A percentile compares a stretch with the other conserved stretches of the same genome.
Evolutionary conservation across 2,797 vertebrate genomes (phyloP).

Genomic region (Gymnodraco acuticeps): DNA sequence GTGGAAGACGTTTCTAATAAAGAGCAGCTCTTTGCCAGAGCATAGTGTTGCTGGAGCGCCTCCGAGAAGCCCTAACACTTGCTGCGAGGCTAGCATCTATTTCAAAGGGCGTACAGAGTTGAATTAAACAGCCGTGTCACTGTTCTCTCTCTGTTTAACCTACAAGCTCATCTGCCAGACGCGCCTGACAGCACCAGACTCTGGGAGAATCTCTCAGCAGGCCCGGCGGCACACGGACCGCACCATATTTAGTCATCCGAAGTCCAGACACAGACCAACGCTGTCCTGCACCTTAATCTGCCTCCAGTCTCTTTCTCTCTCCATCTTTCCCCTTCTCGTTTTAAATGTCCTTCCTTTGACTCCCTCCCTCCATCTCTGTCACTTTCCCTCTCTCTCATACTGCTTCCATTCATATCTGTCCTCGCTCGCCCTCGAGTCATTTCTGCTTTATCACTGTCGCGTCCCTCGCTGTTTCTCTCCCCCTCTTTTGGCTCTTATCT

Average conservation of each 20-base stretch:
- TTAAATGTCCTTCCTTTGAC: conserved; percentile 59
- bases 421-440: conserved; percentile 52
- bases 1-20: conserved; percentile 44
- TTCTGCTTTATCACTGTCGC: conserved; percentile 68
- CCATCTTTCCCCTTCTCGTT: conserved; percentile 53
- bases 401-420: conserved; percentile 65
- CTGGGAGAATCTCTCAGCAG: conserved; percentile 68
- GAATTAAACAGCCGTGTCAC: conserved; percentile 72
- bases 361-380: conserved; percentile 62
- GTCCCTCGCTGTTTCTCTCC: conserved; percentile 47
- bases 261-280: conserved; percentile 63
- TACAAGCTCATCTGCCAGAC: conserved; percentile 72
- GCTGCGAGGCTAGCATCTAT: conserved; percentile 37
- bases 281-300: conserved; percentile 69
- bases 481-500: conserved; percentile 39
- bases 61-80: conserved; percentile 27
- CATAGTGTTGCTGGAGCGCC: background rate
- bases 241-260: conserved; percentile 84
- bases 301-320: conserved; percentile 55
- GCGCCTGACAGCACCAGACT: conserved; percentile 74
- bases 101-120: conserved; percentile 40
- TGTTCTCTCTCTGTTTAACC: conserved; percentile 79
- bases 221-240: conserved; percentile 57
- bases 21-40: conserved; percentile 20
- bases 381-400: conserved; percentile 59